Evolutionary conservation across 2,113 vertebrate species (phyloP), one percentile per base, ranked within the genome.

Genomic region (Pelobates fuscus): DNA sequence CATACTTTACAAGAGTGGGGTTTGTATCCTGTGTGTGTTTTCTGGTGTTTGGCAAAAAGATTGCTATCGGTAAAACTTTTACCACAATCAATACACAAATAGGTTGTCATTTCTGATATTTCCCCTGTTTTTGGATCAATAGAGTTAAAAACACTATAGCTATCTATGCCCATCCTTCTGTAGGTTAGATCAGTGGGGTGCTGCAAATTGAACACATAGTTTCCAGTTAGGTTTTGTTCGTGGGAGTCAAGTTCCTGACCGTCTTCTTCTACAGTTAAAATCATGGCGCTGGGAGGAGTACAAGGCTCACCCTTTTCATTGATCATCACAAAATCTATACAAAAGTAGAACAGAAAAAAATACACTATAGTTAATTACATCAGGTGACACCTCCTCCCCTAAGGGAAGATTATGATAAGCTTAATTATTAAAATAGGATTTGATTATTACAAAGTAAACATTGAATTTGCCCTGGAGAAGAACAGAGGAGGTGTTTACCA

Each of bases 41-140:
- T 77, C 49, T 80, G 82, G 52, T 87, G 85, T 37, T 82, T 79
- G 1, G 79, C 77, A 70, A 85, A 82, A 43, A 81, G 82, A 44
- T 80, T 80, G 25, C 81, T 83, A 1, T 85, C 83, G 32, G 82
- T 84, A 49, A 87, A 87, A 15, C 82, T 82, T 62, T 85, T 87
- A 12, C 85, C 85, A 69, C 85, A 87, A 2, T 78, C 82, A 57
- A 60, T 67, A 32, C 85, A 87, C n/a, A 75, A 37, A n/a, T 67
- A 75, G n/a, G 72, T 67, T 1, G 64, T 75, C 37, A 49, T 49
- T 11, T 67, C 63, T 12, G 65, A 23, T 2, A 67, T 17, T 5
- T 67, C 54, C 23, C 54, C 72, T 12, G 54, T 60, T 59, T 67
- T 30, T 0, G 72, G 54, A 32, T 75, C 63, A 12, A 67, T 67